A percentile compares a stretch with the other conserved stretches of the same genome.
phyloP scores from a whole-genome alignment of 2,113 vertebrate species.

The Ptilonorhynchus violaceus region DNA sequence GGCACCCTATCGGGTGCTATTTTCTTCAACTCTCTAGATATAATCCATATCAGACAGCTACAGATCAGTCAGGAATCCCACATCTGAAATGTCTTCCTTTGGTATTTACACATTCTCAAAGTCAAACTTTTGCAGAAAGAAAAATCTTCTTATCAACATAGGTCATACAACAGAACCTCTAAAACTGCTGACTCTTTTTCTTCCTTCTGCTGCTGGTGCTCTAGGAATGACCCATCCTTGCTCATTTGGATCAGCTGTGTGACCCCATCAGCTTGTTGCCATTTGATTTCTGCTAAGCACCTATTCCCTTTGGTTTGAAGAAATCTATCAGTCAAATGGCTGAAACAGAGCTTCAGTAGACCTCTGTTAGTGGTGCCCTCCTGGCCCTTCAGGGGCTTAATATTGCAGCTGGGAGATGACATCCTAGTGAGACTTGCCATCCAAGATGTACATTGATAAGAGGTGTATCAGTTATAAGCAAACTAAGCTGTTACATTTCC shows the following conservation, averaged over 20 bases:
- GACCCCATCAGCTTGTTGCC: not conserved
- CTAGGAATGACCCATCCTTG: not conserved
- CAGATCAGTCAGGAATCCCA: not conserved
- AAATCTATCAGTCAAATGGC: not conserved
- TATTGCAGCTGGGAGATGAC: not conserved
- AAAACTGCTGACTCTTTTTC: not conserved
- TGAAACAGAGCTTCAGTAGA: not conserved
- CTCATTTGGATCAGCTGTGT: not conserved
- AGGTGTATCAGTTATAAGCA: not conserved
- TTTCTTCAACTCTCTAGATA: not conserved
- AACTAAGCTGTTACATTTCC: not conserved
- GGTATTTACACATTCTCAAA: not conserved
- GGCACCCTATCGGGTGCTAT: not conserved
- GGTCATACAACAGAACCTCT: not conserved
- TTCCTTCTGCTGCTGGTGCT: not conserved
- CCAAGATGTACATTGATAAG: not conserved
- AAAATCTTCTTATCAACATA: not conserved
- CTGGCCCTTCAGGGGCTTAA: not conserved
- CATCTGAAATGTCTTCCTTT: not conserved
- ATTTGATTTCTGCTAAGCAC: not conserved
- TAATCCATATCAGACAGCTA: not conserved
- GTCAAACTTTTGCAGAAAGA: not conserved
- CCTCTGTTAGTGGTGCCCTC: not conserved
- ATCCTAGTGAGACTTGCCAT: not conserved
- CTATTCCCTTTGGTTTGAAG: not conserved